Base-by-base conservation (phyloP, 2,888 invertebrate genomes). In the Ecdyonurus torrentis region DNA sequence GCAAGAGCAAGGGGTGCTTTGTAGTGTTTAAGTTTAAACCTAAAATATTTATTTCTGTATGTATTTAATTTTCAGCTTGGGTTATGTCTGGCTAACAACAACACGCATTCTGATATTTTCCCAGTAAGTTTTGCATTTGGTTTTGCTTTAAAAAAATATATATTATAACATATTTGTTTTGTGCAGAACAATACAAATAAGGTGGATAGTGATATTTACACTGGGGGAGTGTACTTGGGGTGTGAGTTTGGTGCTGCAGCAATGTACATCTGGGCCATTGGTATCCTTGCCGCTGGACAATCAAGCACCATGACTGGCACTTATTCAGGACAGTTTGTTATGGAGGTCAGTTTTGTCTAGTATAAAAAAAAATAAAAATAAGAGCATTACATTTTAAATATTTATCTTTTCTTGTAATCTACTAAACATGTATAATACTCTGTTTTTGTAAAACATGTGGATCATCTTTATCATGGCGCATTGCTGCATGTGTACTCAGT, bases 301-400 rank as follows among this genome's bases (percentile, higher is more conserved):
- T 88, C 87, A 68, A 88, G 88, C 37, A 90, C 90, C 2, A 88
- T 88, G 88, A 87, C 90, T 1, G 87, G 87, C 65, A 90, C 89
- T 0, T 90, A 90, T 72, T 86, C 89, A n/a, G 91, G 91, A 1
- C 91, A 91, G 72, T 91, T 90, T 74, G 86, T 87, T 0, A 91
- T 91, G 90, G 89, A 90, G 74, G 80, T 79, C 69, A 65, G 69
- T 63, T 22, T 52, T n/a, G n/a, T n/a, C n/a, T n/a, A n/a, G n/a
- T n/a, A n/a, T n/a, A n/a, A n/a, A n/a, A n/a, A n/a, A n/a, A n/a
- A n/a, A n/a, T n/a, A n/a, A n/a, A n/a, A n/a, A n/a, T n/a, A n/a
- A n/a, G n/a, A n/a, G n/a, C n/a, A n/a, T n/a, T n/a, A n/a, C n/a
- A n/a, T n/a, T n/a, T n/a, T n/a, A n/a, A n/a, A n/a, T n/a, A n/a